A percentile compares a stretch with the other conserved stretches of the same genome.
Conservation (phyloP, 2,113 vertebrate species). For the Labeo rohita region DNA sequence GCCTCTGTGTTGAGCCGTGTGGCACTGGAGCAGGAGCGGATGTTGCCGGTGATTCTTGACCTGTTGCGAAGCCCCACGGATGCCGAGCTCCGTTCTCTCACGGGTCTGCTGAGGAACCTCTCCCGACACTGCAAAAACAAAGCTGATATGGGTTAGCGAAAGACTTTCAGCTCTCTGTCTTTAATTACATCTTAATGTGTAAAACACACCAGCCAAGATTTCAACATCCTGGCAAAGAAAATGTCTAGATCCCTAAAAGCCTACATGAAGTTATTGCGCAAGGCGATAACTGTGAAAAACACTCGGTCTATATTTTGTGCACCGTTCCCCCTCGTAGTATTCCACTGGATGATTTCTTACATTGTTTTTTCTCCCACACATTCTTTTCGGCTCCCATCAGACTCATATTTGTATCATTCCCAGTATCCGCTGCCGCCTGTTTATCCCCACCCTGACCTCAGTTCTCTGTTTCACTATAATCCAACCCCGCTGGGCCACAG, state of each 20-base stretch:
- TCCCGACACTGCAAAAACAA: constrained; percentile 86
- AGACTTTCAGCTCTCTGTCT: background rate
- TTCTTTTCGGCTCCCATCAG: constrained; percentile 20
- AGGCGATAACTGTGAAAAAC: background rate
- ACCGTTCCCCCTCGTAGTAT: background rate
- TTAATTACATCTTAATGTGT: constrained; percentile 7
- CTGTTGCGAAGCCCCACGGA: constrained; percentile 83
- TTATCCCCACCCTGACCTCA: constrained; percentile 30
- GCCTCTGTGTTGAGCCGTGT: constrained; percentile 84
- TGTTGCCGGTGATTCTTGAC: constrained; percentile 88
- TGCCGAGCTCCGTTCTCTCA: constrained; percentile 86
- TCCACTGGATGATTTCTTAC: background rate
- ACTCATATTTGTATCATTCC: background rate
- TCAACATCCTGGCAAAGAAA: constrained; percentile 19
- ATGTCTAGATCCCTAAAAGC: background rate
- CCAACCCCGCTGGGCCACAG: background rate
- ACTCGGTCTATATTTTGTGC: background rate
- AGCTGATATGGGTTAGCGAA: constrained; percentile 87
- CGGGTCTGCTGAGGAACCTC: constrained; percentile 90
- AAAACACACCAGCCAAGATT: background rate
- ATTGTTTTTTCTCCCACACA: constrained; percentile 18
- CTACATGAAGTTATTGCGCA: background rate
- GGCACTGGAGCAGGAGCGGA: constrained; percentile 89
- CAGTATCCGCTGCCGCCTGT: constrained; percentile 3
- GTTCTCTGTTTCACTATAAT: background rate